A percentile compares a stretch with the other conserved stretches of the same genome.
phyloP scores from a whole-genome alignment of 1,140 invertebrate genomes.

The Vanessa tameamea region DNA sequence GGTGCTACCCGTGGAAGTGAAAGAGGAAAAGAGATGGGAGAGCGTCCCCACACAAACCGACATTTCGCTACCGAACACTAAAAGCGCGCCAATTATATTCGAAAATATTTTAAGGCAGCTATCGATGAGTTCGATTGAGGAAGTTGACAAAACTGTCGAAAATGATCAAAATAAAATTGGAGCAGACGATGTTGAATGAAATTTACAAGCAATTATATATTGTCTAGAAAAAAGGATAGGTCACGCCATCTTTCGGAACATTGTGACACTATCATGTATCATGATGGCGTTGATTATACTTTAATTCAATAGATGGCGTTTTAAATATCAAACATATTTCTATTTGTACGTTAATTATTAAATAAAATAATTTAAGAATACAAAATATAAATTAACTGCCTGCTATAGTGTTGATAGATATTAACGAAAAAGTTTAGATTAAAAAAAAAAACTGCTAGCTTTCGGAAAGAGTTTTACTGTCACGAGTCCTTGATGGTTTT shows the following conservation, averaged over 20 bases:
- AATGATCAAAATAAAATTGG: neutral
- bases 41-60: constrained; percentile 70
- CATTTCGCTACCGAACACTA: constrained; percentile 72
- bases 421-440: too few species aligned
- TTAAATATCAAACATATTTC: too few species aligned
- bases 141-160: neutral
- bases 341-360: too few species aligned
- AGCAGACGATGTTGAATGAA: neutral
- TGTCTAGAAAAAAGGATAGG: neutral
- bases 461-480: too few species aligned
- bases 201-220: neutral
- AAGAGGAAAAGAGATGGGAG: constrained; percentile 64
- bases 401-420: too few species aligned
- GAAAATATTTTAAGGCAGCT: constrained; percentile 71
- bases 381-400: too few species aligned
- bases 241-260: neutral
- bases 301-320: neutral
- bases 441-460: too few species aligned
- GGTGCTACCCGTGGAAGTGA: constrained; percentile 52
- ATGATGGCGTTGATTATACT: too few species aligned
- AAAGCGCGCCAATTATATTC: constrained; percentile 73
- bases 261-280: neutral
- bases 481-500: too few species aligned
- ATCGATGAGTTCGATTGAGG: constrained; percentile 62
- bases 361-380: too few species aligned